Evolutionary conservation across 2,113 vertebrate species (phyloP), one percentile per base, ranked within the genome.

Genomic region (Emydocephalus ijimae): DNA sequence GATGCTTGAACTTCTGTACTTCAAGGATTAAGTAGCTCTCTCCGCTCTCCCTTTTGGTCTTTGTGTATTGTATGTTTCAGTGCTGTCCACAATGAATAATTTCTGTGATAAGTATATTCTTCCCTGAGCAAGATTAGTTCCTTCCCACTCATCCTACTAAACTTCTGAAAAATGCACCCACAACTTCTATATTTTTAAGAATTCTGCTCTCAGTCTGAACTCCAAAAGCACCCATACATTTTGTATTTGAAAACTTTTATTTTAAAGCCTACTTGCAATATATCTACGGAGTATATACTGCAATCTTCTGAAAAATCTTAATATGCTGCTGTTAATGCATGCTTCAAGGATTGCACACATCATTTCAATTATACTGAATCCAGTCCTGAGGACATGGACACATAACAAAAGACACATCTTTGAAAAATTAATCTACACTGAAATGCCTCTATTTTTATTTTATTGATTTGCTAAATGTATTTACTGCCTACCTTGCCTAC

Each of bases 1-100:
- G 56, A 90, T 34, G 39, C 64, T 64, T 93, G 81, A 90, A 93
- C 81, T 92, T 86, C 12, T 93, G 45, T 81, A 90, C 89, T 54
- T 81, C 45, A 48, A 61, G 48, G n/a, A 69, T 93, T 93, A 86
- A 86, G n/a, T 4, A 34, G 3, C 23, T 54, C 87, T n/a, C 50
- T 55, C 50, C 8, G 4, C 29, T n/a, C 29, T 87, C 15, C 43
- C 14, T 90, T 29, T 64, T 9, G 48, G 52, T 57, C 14, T 59
- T 55, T 20, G 69, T 59, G 29, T 59, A 26, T n/a, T 52, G 50
- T 55, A 20, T 34, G 26, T 26, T 90, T 92, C 43, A 56, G 7
- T 61, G 14, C 3, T 29, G 45, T 90, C 45, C 50, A 55, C 29
- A 21, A 57, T 59, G 43, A 48, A 86, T 85, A n/a, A 90, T 45